These are phyloP conservation scores for Epizoanthus scotinus DNA, from an alignment of 92 coral and sea anemone species.

Conservation along the genomic window DNA sequence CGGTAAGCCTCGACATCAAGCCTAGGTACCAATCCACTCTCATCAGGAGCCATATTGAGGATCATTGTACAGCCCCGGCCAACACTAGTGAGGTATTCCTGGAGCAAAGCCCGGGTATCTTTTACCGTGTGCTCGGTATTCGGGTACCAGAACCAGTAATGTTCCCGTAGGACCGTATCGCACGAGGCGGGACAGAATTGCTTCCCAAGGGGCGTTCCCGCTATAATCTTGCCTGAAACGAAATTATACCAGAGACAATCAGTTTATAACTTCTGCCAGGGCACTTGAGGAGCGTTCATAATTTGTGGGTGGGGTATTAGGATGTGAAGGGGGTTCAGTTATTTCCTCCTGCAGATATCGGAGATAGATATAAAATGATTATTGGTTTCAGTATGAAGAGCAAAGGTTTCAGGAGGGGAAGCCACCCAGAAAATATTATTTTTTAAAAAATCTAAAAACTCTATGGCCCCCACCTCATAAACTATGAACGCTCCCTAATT, in stretches of 20 bases:
- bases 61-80: slow-evolving; percentile 83
- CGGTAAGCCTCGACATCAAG: slow-evolving; percentile 59
- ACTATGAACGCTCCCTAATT: too few species aligned
- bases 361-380: too few species aligned
- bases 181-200: slow-evolving; percentile 84
- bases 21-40: slow-evolving; percentile 73
- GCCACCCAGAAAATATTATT: too few species aligned
- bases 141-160: slow-evolving; percentile 84
- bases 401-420: too few species aligned
- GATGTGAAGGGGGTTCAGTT: too few species aligned
- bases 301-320: too few species aligned
- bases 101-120: slow-evolving; percentile 52
- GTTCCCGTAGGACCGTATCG: slow-evolving; percentile 83
- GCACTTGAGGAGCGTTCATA: too few species aligned
- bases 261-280: too few species aligned
- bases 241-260: background rate
- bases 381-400: too few species aligned
- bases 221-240: slow-evolving; percentile 25
- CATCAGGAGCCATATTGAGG: slow-evolving; percentile 74
- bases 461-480: too few species aligned
- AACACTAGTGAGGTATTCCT: slow-evolving; percentile 77
- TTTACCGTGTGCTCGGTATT: slow-evolving; percentile 65
- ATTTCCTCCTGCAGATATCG: too few species aligned
- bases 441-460: too few species aligned
- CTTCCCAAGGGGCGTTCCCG: slow-evolving; percentile 51